Conservation (phyloP, 2,113 vertebrate species). For the Pelobates fuscus region DNA sequence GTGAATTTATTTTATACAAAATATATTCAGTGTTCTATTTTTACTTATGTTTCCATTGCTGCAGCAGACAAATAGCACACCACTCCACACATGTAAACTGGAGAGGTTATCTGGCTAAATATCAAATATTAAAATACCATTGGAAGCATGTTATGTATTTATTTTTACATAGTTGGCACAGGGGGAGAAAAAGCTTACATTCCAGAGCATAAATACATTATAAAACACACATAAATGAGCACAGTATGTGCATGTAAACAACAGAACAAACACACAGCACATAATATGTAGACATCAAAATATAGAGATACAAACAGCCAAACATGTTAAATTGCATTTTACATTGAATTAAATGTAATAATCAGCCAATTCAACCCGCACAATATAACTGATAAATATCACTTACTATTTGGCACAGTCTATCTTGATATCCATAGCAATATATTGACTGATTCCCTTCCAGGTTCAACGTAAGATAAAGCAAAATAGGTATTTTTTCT, state of each 20-base stretch:
- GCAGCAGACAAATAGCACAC: not conserved
- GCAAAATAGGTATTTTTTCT: no score
- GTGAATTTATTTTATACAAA: not conserved
- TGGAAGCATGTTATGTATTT: conserved; percentile 1
- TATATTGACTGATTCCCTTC: no score
- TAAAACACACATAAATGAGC: no score
- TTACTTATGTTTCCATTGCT: no score
- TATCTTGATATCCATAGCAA: no score
- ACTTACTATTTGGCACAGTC: not conserved
- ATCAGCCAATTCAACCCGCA: not conserved
- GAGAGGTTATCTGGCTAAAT: not conserved
- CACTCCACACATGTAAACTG: not conserved
- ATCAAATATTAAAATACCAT: not conserved
- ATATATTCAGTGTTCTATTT: not conserved
- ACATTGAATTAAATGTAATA: no score
- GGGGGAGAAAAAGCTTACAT: not conserved
- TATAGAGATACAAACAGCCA: no score
- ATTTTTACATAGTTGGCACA: not conserved
- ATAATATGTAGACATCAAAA: no score
- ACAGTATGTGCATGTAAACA: no score
- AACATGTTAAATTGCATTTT: no score
- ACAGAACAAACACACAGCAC: no score
- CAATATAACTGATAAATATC: not conserved
- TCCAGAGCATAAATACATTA: not conserved
- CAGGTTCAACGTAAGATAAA: no score